A percentile compares a stretch with the other conserved stretches of the same genome.
These are phyloP conservation scores for Scleropages formosus DNA, from an alignment of 2,797 vertebrate species.

Conservation along the genomic window DNA sequence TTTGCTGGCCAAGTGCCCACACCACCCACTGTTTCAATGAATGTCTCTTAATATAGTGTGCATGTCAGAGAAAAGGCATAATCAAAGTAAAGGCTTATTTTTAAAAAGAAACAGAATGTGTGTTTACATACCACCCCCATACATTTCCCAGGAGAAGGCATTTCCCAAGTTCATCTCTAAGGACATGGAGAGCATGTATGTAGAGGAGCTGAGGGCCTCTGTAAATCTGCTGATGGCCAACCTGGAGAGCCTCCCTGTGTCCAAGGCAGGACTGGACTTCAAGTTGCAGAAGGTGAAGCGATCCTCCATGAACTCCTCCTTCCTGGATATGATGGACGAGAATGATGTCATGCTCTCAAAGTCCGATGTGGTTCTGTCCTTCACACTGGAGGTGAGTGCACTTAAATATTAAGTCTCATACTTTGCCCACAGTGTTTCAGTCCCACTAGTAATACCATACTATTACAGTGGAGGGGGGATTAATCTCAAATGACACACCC, in stretches of 20 bases:
- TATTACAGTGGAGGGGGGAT: too few species aligned
- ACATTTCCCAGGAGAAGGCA: slow-evolving; percentile 76
- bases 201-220: slow-evolving; percentile 88
- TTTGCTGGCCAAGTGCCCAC: too few species aligned
- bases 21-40: too few species aligned
- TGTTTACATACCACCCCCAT: background rate
- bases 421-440: background rate
- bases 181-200: slow-evolving; percentile 88
- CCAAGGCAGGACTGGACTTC: slow-evolving; percentile 89
- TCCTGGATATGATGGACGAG: slow-evolving; percentile 94
- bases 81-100: background rate
- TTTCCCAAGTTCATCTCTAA: slow-evolving; percentile 78
- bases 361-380: slow-evolving; percentile 88
- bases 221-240: slow-evolving; percentile 96
- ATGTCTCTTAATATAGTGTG: background rate
- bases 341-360: slow-evolving; percentile 87
- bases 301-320: slow-evolving; percentile 84
- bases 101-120: background rate
- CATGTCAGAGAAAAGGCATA: background rate
- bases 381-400: slow-evolving; percentile 85
- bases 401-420: too few species aligned
- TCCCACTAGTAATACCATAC: too few species aligned
- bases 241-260: slow-evolving; percentile 94
- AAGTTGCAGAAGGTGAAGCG: slow-evolving; percentile 87
- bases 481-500: too few species aligned